A percentile compares a stretch with the other conserved stretches of the same genome.
These are phyloP conservation scores for Pachymerium ferrugineum DNA, from an alignment of 2,888 invertebrate species.

Conservation along the genomic window DNA sequence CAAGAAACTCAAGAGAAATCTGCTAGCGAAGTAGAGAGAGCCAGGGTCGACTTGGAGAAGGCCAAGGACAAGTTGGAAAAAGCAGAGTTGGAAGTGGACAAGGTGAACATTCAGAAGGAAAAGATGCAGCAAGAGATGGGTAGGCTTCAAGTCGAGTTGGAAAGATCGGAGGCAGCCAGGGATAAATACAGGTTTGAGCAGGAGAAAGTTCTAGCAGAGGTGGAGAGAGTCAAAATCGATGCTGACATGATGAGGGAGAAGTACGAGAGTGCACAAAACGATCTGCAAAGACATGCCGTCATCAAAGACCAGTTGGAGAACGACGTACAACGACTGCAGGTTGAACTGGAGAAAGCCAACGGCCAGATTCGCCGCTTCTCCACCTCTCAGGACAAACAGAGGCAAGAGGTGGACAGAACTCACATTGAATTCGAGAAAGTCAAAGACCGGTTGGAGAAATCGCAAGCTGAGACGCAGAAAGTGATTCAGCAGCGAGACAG, in stretches of 20 bases:
- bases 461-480: constrained; percentile 50
- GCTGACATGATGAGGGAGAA: constrained; percentile 40
- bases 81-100: constrained; percentile 38
- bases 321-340: constrained; percentile 48
- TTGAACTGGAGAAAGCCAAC: constrained; percentile 63
- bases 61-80: constrained; percentile 42
- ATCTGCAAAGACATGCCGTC: constrained; percentile 40
- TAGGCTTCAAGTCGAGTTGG: constrained; percentile 71
- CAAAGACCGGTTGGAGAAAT: constrained; percentile 68
- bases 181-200: constrained; percentile 38
- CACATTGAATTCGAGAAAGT: constrained; percentile 85
- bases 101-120: constrained; percentile 36
- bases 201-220: constrained; percentile 79
- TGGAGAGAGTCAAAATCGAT: constrained; percentile 67
- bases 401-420: constrained; percentile 60
- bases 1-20: constrained; percentile 57
- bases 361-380: constrained; percentile 33
- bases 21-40: constrained; percentile 65
- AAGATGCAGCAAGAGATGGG: constrained; percentile 42
- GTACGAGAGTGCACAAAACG: constrained; percentile 40
- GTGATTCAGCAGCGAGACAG: constrained; percentile 66
- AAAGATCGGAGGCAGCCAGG: constrained; percentile 59
- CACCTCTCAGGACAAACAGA: constrained; percentile 40
- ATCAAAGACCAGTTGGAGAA: constrained; percentile 41
- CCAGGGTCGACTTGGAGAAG: constrained; percentile 42